Base-by-base conservation (phyloP, 2,888 invertebrate species). In the Aradus depressus region DNA sequence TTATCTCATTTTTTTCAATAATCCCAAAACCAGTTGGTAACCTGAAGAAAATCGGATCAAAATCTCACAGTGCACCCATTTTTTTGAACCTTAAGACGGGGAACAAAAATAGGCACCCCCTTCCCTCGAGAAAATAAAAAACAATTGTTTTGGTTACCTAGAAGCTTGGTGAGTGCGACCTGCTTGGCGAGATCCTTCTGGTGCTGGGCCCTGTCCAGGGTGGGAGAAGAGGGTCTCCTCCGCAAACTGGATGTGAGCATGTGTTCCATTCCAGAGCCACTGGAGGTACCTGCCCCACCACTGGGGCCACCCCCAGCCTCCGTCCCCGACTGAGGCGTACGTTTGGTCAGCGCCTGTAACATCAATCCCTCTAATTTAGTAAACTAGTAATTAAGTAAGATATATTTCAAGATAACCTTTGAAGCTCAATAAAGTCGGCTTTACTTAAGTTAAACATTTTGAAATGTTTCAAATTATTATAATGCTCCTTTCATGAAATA, bases 161-260 rank as follows among this genome's bases (percentile, higher is more conserved):
- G 64, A 62, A 80, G 79, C 62, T 76, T 77, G 5, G 75, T 70
- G 2, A 77, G 64, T 3, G 67, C 67, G 0, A 65, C 61, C 44
- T 68, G 69, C 47, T 72, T 71, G 54, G 75, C 73, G 55, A 75
- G 72, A 37, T 75, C 73, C 16, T 67, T 62, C 4, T 65, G 61
- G 21, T 51, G 51, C 31, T 56, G 56, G 18, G 53, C 43, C n/a
- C 53, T 32, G 22, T 53, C 53, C 3, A 71, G 66, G 32, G 72
- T 64, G 1, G 76, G 76, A 31, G 78, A 77, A 1, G 79, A 78
- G 1, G 77, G 69, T 31, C 79, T 69, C 32, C 80, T 72, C 21
- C 82, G 70, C 18, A 80, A 68, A 1, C 78, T 75, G 60, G 76
- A 76, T 0, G 75, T 72, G 38, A 76, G 64, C 57, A 74, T 69